Evolutionary conservation across 2,888 invertebrate genomes (phyloP), one percentile per base, ranked within the genome.

Genomic region (Phymatocera aterrima): DNA sequence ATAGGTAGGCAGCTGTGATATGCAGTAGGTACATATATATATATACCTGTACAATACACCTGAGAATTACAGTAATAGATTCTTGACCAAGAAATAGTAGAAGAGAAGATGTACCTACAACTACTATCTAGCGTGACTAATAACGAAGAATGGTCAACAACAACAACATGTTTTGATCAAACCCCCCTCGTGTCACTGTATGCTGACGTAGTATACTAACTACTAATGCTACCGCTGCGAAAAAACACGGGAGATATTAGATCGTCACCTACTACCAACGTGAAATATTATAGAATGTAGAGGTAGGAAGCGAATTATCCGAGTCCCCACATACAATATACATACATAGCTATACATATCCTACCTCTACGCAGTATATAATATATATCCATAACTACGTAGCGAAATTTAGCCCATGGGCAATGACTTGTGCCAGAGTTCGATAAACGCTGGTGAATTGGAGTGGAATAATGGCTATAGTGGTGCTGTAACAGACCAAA

Each of bases 111-210:
- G n/a, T n/a, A 43, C 43, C 43, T 43, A 8, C 6, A 43, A 43
- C 10, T 43, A 43, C 5, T 5, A 10, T 43, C 70, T 46, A 31
- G 70, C 40, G 68, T 68, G 68, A 43, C 40, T 68, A 68, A 68
- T 70, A 72, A 51, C 37, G 37, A 37, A n/a, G n/a, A n/a, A n/a
- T n/a, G n/a, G n/a, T n/a, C 48, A 51, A 18, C 24, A 70, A 70
- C 68, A 68, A 68, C 70, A 72, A 72, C 70, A 72, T 48, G 70
- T 72, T 72, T 72, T 48, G 48, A 72, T 72, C 31, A 51, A 72
- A 43, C 10, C 34, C 61, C 24, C 28, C 64, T n/a, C 51, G 51
- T 48, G 48, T 72, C 51, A 72, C 51, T 46, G 28, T 46, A 68
- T 10, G 15, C 3, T 21, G 37, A 15, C 6, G 18, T 37, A 18